phyloP scores from a whole-genome alignment of 1,140 invertebrate species.

The Apis mellifera region Amel_HAv3.1 CM009931.2:13625001-13625500 shows the following conservation, averaged over 20 bases:
- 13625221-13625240: not conserved
- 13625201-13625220: not conserved
- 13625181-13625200: not conserved
- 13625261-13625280: not conserved
- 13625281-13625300: too few species aligned
- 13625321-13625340: too few species aligned
- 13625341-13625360: too few species aligned
- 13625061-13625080: conserved; percentile 51
- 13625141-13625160: conserved; percentile 13
- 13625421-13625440: too few species aligned
- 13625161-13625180: not conserved
- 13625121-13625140: conserved; percentile 57
- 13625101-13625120: conserved; percentile 54
- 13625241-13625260: not conserved
- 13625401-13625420: too few species aligned
- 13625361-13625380: too few species aligned
- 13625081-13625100: conserved; percentile 30
- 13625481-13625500: too few species aligned
- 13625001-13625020: conserved; percentile 58
- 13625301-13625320: too few species aligned
- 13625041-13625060: conserved; percentile 68
- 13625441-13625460: too few species aligned
- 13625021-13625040: conserved; percentile 69
- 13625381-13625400: too few species aligned
- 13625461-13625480: too few species aligned